Conservation (phyloP, 2,888 invertebrate genomes). For the Nowickia ferox region DNA sequence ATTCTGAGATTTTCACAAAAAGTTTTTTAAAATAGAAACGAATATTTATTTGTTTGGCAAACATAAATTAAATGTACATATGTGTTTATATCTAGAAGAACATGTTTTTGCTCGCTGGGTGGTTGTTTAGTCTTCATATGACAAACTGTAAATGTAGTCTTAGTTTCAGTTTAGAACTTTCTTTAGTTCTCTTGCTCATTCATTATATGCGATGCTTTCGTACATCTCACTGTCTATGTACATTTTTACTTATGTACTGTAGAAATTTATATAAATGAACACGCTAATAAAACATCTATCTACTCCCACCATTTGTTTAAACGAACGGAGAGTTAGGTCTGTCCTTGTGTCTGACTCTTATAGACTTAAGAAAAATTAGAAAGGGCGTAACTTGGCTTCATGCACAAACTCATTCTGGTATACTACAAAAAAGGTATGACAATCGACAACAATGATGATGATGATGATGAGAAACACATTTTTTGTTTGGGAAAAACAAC, state of each 20-base stretch:
- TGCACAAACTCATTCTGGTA: conserved; percentile 11
- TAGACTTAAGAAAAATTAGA: conserved; percentile 53
- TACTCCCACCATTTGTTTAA: conserved; percentile 35
- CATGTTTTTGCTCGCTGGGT: conserved; percentile 16
- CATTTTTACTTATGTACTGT: conserved; percentile 62
- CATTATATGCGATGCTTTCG: background rate
- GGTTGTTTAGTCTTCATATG: conserved; percentile 18
- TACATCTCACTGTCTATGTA: background rate
- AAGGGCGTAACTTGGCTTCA: conserved; percentile 65
- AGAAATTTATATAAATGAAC: conserved; percentile 40
- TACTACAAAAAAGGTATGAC: conserved; percentile 8
- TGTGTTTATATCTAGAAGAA: too few relatives aligned
- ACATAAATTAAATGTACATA: background rate
- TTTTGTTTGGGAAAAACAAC: conserved; percentile 17
- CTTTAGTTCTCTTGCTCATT: conserved; percentile 34
- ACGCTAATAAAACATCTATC: conserved; percentile 24
- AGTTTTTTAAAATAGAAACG: too few relatives aligned
- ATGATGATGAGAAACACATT: background rate
- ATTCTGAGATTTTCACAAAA: background rate
- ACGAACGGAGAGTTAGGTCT: background rate
- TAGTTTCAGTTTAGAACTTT: conserved; percentile 42
- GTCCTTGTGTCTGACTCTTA: background rate
- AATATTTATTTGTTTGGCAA: background rate
- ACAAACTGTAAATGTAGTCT: conserved; percentile 62
- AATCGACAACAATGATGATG: conserved; percentile 21